Percentiles rank a stretch among this genome's conserved stretches.
These are phyloP conservation scores for Aegotheles bennettii DNA, from an alignment of 2,113 vertebrate genomes.

Conservation along the genomic window DNA sequence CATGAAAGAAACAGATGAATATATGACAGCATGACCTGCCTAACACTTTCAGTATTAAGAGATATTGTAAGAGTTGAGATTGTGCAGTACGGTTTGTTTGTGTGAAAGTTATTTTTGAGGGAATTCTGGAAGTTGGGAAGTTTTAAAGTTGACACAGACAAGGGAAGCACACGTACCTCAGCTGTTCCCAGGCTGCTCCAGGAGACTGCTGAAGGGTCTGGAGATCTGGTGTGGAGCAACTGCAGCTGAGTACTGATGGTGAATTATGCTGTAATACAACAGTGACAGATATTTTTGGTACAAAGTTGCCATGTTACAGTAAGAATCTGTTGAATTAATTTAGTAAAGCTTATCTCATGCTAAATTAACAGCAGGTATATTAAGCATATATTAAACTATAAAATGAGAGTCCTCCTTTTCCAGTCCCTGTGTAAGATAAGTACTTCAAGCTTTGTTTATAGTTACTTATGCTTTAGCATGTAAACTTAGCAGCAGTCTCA, in stretches of 20 bases:
- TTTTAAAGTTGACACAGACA: not conserved
- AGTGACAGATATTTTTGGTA: not conserved
- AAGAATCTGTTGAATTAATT: not conserved
- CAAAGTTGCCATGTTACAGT: not conserved
- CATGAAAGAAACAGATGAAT: not conserved
- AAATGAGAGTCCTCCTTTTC: not conserved
- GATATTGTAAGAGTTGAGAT: not conserved
- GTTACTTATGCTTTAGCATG: not conserved
- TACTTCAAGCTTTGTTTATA: not conserved
- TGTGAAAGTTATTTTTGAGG: not conserved
- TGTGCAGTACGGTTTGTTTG: not conserved
- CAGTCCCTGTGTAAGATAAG: not conserved
- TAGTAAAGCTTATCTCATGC: not conserved
- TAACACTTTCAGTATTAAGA: rapidly evolving
- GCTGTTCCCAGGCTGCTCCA: not conserved
- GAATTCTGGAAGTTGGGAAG: not conserved
- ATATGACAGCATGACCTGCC: not conserved
- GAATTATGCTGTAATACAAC: not conserved
- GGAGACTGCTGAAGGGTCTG: not conserved
- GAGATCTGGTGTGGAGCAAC: not conserved
- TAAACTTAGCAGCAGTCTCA: not conserved
- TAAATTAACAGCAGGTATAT: not conserved
- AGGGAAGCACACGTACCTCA: rapidly evolving
- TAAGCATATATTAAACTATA: no score
- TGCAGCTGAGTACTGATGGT: rapidly evolving